A percentile compares a stretch with the other conserved stretches of the same genome.
phyloP scores from a whole-genome alignment of 1,140 invertebrate species.

The Pristionchus pacificus region DNA sequence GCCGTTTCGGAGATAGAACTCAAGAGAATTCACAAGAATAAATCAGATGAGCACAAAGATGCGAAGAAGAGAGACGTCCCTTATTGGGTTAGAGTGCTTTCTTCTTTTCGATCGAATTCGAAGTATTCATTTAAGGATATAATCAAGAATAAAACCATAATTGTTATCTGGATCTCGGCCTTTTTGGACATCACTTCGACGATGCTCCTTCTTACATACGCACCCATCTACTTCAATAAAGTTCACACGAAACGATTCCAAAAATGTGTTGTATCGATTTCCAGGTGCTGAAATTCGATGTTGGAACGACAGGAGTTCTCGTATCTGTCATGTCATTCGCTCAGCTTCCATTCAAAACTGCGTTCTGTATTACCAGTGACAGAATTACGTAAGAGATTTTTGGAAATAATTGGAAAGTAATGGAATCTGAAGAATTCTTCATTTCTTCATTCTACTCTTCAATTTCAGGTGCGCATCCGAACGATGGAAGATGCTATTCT shows the following conservation, averaged over 20 bases:
- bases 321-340: background rate
- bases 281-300: background rate
- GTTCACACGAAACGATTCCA: background rate
- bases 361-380: background rate
- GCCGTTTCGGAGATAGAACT: background rate
- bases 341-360: background rate
- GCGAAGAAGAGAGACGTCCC: background rate
- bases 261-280: background rate
- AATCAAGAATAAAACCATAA: background rate
- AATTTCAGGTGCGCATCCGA: background rate
- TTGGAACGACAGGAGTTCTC: background rate
- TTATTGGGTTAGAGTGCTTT: background rate
- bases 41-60: background rate
- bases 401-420: no score
- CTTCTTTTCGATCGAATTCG: background rate
- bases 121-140: background rate
- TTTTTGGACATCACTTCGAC: background rate
- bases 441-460: no score
- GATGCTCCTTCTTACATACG: background rate
- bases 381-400: background rate
- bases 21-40: background rate
- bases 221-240: background rate
- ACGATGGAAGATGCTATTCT: background rate
- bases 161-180: background rate
- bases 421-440: no score